Conservation (phyloP, 1,140 invertebrate genomes). For the Helicoverpa zea region DNA sequence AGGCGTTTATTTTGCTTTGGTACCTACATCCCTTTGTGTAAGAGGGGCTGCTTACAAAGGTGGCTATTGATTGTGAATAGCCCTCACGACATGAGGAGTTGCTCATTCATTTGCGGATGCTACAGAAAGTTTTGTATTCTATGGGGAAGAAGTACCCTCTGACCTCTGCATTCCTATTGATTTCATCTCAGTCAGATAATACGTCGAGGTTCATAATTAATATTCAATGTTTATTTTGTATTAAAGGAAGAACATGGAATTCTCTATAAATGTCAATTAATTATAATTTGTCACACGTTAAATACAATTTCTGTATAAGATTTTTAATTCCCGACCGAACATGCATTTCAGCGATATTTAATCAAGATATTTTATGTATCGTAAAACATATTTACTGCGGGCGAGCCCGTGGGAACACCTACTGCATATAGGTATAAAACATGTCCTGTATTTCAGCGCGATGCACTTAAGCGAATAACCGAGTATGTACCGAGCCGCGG, state of each 20-base stretch:
- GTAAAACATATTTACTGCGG: not conserved
- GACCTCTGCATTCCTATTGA: not conserved
- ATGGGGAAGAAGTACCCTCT: not conserved
- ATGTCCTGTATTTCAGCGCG: conserved; percentile 21
- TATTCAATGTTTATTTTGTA: conserved; percentile 5
- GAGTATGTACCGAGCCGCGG: not conserved
- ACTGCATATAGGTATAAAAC: not conserved
- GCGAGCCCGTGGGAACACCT: conserved; percentile 1
- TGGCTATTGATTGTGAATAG: not conserved
- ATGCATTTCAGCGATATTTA: not conserved
- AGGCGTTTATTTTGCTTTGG: not conserved
- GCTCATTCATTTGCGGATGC: not conserved
- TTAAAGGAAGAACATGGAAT: too few relatives aligned
- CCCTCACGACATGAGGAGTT: not conserved
- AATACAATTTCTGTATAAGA: too few relatives aligned
- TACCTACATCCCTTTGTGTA: not conserved
- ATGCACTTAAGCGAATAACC: conserved; percentile 27
- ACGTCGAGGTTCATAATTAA: not conserved
- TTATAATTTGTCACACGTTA: too few relatives aligned
- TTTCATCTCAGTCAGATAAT: conserved; percentile 13
- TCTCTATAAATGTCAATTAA: too few relatives aligned
- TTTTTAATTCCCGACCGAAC: too few relatives aligned
- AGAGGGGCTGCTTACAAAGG: not conserved
- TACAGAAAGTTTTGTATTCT: not conserved
- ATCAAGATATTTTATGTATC: conserved; percentile 12